Base-by-base conservation (phyloP, 1,140 invertebrate genomes). In the Ctenoplectra terminalis region DNA sequence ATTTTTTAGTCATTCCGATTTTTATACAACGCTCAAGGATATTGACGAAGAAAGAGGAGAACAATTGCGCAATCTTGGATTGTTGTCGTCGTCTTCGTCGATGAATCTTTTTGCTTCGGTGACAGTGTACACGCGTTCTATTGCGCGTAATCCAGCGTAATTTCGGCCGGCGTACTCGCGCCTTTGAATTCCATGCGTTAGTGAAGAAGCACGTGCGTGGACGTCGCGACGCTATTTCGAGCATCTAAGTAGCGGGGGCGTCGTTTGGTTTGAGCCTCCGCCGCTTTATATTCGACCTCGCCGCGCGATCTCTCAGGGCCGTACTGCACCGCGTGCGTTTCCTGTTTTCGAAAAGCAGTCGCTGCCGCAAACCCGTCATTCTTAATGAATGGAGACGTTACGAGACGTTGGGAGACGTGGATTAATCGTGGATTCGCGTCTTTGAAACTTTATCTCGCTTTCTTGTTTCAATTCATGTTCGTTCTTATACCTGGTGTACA, bases 141-240 rank as follows among this genome's bases (percentile, higher is more conserved):
- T 15, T 50, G 29, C 43, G 66, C 75, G 63, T 81, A 71, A 84
- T 84, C 37, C 34, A 74, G 26, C 69, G 71, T 84, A 85, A 85
- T 84, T 85, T 73, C 60, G 61, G 37, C 26, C 3, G 34, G 40
- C 56, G 54, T 77, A 52, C 74, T 34, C 52, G 64, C 50, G 84
- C 15, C 50, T 48, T 29, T 85, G 78, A 78, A 86, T 86, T 85
- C 69, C 64, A 29, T 74, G 79, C 73, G 77, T 74, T 84, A 67
- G 54, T 46, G 79, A 72, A 58, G 82, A n/a, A 86, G 90, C 87
- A 90, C 90, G 90, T 90, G 90, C 88, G 87, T 88, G 83, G 85
- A 88, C 87, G 84, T 87, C 86, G 87, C 88, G 84, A 73, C 82
- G 89, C 90, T 93, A 92, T 93, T 93, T 93, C 88, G 80, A 87